Evolutionary conservation across 2,888 invertebrate species (phyloP), one percentile per base, ranked within the genome.

Genomic region (Caenorhabditis imperialis): DNA sequence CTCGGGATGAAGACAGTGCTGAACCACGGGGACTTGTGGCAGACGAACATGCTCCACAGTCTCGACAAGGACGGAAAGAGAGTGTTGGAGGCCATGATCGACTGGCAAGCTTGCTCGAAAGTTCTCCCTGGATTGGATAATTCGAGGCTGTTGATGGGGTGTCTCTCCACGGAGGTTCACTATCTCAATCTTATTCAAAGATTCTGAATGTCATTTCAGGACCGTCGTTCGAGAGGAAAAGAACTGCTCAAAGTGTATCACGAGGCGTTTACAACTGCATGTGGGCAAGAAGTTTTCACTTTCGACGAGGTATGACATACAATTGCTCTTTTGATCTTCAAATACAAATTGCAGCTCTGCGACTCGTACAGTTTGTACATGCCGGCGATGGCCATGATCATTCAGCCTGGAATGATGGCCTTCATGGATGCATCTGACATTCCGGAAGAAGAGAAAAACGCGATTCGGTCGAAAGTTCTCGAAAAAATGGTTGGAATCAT

Each of bases 331-430:
- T n/a, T n/a, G n/a, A 10, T 18, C 16, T 48, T 27, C 14, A 30
- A 33, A 51, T 20, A 20, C 3, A 25, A 23, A 27, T 55, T 65
- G 5, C 55, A 65, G 65, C n/a, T 65, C n/a, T 20, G 50, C 27
- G 65, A 65, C 25, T 40, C 30, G n/a, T 65, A 57, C 42, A 12
- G 25, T 18, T 16, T 67, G 27, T 37, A 25, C 8, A 35, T 44
- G 20, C 67, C 67, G 14, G 30, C 58, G 35, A 44, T 57, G 48
- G 50, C 57, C 4, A n/a, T 54, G n/a, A n/a, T n/a, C n/a, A n/a
- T n/a, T n/a, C n/a, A n/a, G n/a, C n/a, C n/a, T n/a, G n/a, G n/a
- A n/a, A 12, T 54, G 18, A 27, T 42, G 20, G 12, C 23, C 10
- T 40, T 54, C 18, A 35, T 5, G 1, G 8, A 10, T 8, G 48